Evolutionary conservation across 1,140 invertebrate species (phyloP).

Genomic region (Hydropsyche tenuis): DNA sequence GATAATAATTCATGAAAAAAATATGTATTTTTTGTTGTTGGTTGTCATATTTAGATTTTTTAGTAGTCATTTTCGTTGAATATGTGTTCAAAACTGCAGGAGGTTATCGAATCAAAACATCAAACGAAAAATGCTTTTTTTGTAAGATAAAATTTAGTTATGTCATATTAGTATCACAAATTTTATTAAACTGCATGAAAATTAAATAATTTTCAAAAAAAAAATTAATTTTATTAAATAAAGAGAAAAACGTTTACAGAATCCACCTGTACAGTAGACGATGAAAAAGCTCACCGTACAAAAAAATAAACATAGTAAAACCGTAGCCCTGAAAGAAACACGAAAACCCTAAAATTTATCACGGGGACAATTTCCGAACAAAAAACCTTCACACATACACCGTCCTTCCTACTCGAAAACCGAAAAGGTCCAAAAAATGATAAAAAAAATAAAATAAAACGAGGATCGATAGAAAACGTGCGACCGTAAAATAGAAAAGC

Average conservation of each 20-base stretch:
- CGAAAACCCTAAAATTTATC: constrained; percentile 33
- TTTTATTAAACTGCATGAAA: not conserved
- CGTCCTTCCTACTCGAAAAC: not conserved
- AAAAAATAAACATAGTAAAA: not conserved
- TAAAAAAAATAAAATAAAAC: not conserved
- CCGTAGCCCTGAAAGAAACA: constrained; percentile 13
- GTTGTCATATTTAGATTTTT: not conserved
- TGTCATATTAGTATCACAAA: too few species aligned
- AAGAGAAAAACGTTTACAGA: not conserved
- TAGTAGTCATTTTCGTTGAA: not conserved
- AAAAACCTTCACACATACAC: constrained; percentile 24
- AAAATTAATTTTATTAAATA: not conserved
- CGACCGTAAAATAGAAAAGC: constrained; percentile 33
- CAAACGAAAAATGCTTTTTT: not conserved
- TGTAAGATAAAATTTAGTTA: constrained; percentile 1
- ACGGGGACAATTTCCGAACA: constrained; percentile 24
- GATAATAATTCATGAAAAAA: not conserved
- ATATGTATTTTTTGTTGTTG: not conserved
- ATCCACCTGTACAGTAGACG: not conserved
- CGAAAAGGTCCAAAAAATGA: not conserved
- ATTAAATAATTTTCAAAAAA: not conserved
- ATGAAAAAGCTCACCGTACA: constrained; percentile 3
- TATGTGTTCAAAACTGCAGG: constrained; percentile 16
- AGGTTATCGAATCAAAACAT: not conserved
- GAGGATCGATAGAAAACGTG: not conserved